A percentile compares a stretch with the other conserved stretches of the same genome.
Evolutionary conservation across 2,113 vertebrate species (phyloP).

Genomic region (Xiphophorus maculatus): DNA sequence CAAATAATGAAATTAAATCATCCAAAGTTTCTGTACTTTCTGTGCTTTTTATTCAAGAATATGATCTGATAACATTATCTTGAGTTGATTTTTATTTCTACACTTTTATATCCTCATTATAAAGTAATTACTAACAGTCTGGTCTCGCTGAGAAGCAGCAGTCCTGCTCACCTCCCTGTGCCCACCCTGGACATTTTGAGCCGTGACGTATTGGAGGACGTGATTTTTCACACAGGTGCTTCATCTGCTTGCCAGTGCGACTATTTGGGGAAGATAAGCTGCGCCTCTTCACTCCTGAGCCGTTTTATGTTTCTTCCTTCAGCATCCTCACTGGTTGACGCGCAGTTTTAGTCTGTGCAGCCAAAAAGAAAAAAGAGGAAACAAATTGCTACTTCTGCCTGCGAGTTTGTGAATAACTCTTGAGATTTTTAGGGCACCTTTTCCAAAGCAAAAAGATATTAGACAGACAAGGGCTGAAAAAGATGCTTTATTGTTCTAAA

Average conservation of each 20-base stretch:
- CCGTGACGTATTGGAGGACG: constrained; percentile 79
- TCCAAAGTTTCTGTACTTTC: no score
- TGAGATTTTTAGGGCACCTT: constrained; percentile 39
- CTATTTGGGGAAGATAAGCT: constrained; percentile 78
- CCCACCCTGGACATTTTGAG: constrained; percentile 58
- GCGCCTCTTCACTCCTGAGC: constrained; percentile 63
- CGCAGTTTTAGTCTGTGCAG: constrained; percentile 51
- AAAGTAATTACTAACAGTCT: background rate
- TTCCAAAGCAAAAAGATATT: background rate
- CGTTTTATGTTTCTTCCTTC: constrained; percentile 43
- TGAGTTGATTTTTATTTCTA: background rate
- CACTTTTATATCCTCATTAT: background rate
- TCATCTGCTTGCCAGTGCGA: constrained; percentile 74
- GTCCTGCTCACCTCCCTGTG: constrained; percentile 29
- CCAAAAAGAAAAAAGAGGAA: constrained; percentile 24
- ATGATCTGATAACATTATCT: background rate
- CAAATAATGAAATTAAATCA: no score
- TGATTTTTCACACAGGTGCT: constrained; percentile 84
- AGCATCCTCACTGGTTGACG: constrained; percentile 39
- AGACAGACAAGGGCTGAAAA: constrained; percentile 6
- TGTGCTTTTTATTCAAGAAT: no score
- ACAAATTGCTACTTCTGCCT: constrained; percentile 49
- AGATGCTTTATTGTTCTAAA: constrained; percentile 68
- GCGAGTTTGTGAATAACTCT: background rate
- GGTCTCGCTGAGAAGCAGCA: background rate